These are phyloP conservation scores for Drosophila paranaensis DNA, from an alignment of 2,888 invertebrate genomes.

Conservation along the genomic window DNA sequence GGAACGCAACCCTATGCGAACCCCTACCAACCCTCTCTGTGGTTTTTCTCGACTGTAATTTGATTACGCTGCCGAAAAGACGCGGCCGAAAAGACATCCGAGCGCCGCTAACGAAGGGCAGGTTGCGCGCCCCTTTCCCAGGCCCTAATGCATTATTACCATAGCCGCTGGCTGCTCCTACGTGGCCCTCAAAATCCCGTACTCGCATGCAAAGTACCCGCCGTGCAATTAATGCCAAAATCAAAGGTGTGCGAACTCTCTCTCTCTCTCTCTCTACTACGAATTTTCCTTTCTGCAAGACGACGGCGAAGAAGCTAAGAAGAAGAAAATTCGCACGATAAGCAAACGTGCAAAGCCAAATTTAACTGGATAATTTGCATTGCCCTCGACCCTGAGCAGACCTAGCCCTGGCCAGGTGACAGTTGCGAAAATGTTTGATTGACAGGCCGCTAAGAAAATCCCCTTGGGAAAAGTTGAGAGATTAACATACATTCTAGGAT, in stretches of 20 bases:
- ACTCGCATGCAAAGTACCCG: conserved; percentile 52
- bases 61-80: conserved; percentile 61
- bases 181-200: conserved; percentile 15
- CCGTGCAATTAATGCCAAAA: conserved; percentile 50
- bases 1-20: conserved; percentile 16
- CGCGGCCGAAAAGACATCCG: conserved; percentile 53
- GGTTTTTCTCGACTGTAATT: conserved; percentile 64
- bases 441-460: conserved; percentile 27
- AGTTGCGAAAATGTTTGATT: conserved; percentile 30
- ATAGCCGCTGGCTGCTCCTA: conserved; percentile 8
- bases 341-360: conserved; percentile 22
- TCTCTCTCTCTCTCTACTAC: not conserved
- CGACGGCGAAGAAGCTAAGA: not conserved
- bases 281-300: conserved; percentile 3
- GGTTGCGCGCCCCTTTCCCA: conserved; percentile 48
- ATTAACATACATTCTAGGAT: not conserved
- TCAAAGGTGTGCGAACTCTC: conserved; percentile 45
- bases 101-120: conserved; percentile 34
- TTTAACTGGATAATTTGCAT: conserved; percentile 46
- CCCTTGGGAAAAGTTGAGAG: conserved; percentile 14
- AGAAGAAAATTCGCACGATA: conserved; percentile 54
- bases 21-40: conserved; percentile 46
- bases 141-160: conserved; percentile 35
- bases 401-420: conserved; percentile 4
- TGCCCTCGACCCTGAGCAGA: not conserved